phyloP scores from a whole-genome alignment of 2,113 vertebrate genomes.

The Alethe castanea region DNA sequence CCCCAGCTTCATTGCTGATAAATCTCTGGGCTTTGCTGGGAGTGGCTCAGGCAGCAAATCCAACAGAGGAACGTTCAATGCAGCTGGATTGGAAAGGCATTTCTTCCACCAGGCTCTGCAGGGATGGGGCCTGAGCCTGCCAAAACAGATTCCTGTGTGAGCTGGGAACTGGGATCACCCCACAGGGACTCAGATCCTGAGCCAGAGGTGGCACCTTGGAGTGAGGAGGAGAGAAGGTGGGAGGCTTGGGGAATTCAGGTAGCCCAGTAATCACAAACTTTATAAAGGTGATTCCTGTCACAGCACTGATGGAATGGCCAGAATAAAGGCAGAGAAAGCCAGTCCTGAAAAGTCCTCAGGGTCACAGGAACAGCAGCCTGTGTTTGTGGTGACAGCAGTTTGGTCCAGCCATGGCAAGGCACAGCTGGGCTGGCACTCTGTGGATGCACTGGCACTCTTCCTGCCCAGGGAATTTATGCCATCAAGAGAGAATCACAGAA shows the following conservation, averaged over 20 bases:
- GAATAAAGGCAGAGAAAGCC: neutral
- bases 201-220: neutral
- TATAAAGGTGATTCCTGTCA: neutral
- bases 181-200: rapidly evolving
- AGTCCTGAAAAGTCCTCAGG: neutral
- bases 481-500: neutral
- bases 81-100: neutral
- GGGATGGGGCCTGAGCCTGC: neutral
- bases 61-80: neutral
- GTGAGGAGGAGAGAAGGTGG: neutral
- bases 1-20: neutral
- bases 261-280: neutral
- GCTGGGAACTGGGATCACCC: neutral
- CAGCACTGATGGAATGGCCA: neutral
- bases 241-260: neutral
- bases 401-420: neutral
- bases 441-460: neutral
- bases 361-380: rapidly evolving
- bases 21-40: neutral
- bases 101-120: neutral
- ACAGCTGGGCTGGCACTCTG: neutral
- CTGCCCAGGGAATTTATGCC: neutral
- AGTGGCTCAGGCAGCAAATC: neutral
- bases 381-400: neutral
- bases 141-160: neutral